Evolutionary conservation across 1,140 invertebrate species (phyloP).

Genomic region (Cyclargus thomasi): DNA sequence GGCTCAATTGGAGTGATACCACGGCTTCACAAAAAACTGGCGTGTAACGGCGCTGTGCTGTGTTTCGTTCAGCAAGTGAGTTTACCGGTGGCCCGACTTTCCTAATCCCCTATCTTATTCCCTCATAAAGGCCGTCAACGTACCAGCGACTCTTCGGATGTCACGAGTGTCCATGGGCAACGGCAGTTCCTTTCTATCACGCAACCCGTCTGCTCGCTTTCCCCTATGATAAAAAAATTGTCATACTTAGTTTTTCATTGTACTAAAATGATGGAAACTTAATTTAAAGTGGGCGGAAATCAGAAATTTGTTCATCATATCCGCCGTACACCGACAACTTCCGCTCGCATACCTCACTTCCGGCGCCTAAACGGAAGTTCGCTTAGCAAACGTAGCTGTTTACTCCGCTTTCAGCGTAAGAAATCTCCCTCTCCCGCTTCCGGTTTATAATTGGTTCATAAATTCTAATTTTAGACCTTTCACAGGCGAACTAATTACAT

Average conservation of each 20-base stretch:
- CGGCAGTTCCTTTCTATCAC: no score
- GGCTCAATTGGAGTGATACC: no score
- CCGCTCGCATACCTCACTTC: conserved; percentile 47
- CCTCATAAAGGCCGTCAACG: no score
- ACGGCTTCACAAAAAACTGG: no score
- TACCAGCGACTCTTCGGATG: no score
- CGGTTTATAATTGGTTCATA: conserved; percentile 15
- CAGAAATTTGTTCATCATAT: conserved; percentile 63
- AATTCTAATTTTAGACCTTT: conserved; percentile 7
- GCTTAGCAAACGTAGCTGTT: conserved; percentile 20
- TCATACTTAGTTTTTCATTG: neutral
- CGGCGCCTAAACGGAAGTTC: conserved; percentile 27
- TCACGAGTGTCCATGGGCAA: no score
- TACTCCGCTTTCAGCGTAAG: conserved; percentile 17
- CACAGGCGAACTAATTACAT: neutral
- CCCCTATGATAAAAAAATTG: no score
- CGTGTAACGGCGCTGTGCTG: no score
- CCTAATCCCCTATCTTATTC: no score
- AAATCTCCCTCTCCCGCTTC: neutral
- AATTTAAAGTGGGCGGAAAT: conserved; percentile 41
- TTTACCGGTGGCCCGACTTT: no score
- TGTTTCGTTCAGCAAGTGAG: no score
- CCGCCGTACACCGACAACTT: conserved; percentile 54
- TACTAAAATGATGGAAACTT: conserved; percentile 13
- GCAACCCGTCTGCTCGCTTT: no score